phyloP scores from a whole-genome alignment of 2,797 vertebrate species.

The Hapalemur alaotrensis region DNA sequence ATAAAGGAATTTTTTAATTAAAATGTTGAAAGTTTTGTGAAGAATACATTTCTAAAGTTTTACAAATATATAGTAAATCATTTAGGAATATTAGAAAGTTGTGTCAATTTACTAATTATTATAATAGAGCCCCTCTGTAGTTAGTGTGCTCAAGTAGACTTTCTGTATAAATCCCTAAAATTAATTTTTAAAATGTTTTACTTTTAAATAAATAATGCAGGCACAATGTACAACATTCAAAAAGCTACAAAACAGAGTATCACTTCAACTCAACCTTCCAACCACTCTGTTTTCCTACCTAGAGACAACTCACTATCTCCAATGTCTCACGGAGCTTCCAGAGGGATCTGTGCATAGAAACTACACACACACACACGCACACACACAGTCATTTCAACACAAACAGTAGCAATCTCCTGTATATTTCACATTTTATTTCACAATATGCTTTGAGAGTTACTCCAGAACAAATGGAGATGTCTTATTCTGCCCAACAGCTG shows the following conservation, averaged over 20 bases:
- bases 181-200: background rate
- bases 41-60: background rate
- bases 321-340: background rate
- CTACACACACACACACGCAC: background rate
- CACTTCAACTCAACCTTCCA: background rate
- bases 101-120: background rate
- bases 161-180: background rate
- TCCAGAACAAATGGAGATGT: background rate
- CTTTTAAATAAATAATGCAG: background rate
- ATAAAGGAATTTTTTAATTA: background rate
- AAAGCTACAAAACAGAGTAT: background rate
- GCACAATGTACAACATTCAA: background rate
- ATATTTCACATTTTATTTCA: background rate
- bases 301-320: background rate
- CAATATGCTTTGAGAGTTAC: background rate
- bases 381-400: background rate
- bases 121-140: background rate
- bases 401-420: background rate
- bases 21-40: background rate
- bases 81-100: background rate
- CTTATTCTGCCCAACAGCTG: background rate
- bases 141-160: background rate
- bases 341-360: background rate
- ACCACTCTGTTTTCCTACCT: background rate
- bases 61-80: slow-evolving; percentile 7